Evolutionary conservation across 2,113 vertebrate genomes (phyloP), one percentile per base, ranked within the genome.

Genomic region (Alces alces): DNA sequence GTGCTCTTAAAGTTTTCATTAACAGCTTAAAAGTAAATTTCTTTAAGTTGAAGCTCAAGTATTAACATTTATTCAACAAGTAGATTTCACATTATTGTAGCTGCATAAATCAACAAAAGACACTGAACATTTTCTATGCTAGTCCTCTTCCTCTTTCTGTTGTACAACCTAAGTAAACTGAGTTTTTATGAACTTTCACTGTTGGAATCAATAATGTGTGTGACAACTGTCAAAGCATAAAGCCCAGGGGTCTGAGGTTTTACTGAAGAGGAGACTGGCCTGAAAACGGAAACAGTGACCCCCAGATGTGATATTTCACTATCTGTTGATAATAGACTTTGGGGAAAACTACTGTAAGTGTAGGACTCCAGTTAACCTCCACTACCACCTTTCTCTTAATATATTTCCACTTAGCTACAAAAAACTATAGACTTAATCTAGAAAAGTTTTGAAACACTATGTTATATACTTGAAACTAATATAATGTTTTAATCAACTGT

Each of bases 11-110:
- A 50, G 4, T 1, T 94, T 97, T 95, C 60, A 45, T 64, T 80
- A 92, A 39, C 91, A 89, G 85, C n/a, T 54, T 55, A 76, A 61
- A 91, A 89, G n/a, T 92, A 86, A 55, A 58, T 76, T 93, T 96
- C 33, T 83, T 87, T 43, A 83, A 61, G 8, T 79, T 86, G n/a
- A 11, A 33, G 8, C 16, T 85, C 4, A 64, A n/a, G 30, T 58
- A 47, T 70, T 50, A 86, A 6, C 3, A n/a, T 76, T 87, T 84
- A 5, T 47, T 66, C 21, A 43, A 86, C 82, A 23, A 66, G 19
- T 11, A 96, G 21, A 60, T 45, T 95, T 92, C 50, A 36, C 50
- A 27, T 87, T 64, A 76, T 6, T 54, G 1, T 43, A 60, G 13
- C 66, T 90, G 36, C 36, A 76, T 14, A 91, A 82, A 86, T 54